A percentile compares a stretch with the other conserved stretches of the same genome.
These are phyloP conservation scores for Mobula hypostoma DNA, from an alignment of 2,113 vertebrate genomes.

Conservation along the genomic window DNA sequence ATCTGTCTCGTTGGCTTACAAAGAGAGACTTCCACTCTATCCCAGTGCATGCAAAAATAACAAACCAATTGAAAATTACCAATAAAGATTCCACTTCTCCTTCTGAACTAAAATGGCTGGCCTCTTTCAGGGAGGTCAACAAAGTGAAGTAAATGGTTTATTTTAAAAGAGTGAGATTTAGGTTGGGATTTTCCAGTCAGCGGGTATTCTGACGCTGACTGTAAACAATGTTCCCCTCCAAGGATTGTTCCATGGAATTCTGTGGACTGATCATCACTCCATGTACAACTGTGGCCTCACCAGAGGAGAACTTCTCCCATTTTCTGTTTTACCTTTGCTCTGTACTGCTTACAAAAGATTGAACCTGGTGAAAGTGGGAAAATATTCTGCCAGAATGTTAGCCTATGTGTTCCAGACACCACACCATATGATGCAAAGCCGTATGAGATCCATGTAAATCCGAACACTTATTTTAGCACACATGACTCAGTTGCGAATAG, in stretches of 20 bases:
- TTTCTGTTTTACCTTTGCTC: too few species aligned
- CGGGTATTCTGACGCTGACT: too few species aligned
- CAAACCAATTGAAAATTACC: too few species aligned
- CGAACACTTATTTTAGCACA: background rate
- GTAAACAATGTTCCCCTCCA: background rate
- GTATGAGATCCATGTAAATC: background rate
- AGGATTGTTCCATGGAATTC: background rate
- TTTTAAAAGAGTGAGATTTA: background rate
- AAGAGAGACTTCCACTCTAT: too few species aligned
- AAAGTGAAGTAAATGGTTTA: background rate
- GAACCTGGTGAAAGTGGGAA: too few species aligned
- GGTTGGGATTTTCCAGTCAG: too few species aligned
- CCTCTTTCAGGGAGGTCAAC: background rate
- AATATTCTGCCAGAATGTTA: background rate
- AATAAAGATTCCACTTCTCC: background rate
- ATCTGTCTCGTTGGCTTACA: too few species aligned
- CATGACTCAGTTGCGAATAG: background rate
- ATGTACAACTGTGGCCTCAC: background rate
- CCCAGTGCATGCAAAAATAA: too few species aligned
- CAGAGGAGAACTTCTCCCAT: too few species aligned
- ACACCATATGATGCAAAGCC: background rate
- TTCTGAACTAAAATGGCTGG: background rate
- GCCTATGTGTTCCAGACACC: background rate
- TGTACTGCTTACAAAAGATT: background rate
- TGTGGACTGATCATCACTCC: background rate